phyloP scores from a whole-genome alignment of 2,888 invertebrate species.

The Alsophila aescularia region DNA sequence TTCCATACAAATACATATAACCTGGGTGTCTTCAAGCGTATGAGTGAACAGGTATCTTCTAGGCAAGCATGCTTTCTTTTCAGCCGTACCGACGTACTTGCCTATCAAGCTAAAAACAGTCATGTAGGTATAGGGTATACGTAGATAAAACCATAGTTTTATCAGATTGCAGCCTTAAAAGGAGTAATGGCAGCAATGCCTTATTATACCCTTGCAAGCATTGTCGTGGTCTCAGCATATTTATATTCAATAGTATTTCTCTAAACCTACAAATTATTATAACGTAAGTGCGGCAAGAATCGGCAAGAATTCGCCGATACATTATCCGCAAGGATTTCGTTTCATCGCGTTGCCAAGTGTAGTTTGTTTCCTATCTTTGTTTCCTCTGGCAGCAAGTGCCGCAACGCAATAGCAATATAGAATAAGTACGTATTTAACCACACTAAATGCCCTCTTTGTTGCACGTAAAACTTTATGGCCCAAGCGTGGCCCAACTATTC shows the following conservation, averaged over 20 bases:
- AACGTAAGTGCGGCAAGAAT: constrained; percentile 69
- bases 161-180: too few relatives aligned
- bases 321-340: constrained; percentile 61
- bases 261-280: constrained; percentile 45
- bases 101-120: too few relatives aligned
- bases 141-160: too few relatives aligned
- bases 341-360: constrained; percentile 33
- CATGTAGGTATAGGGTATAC: too few relatives aligned
- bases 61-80: too few relatives aligned
- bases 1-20: too few relatives aligned
- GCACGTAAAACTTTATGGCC: constrained; percentile 26
- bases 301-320: constrained; percentile 68
- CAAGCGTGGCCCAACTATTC: constrained; percentile 9
- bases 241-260: constrained; percentile 12
- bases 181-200: too few relatives aligned
- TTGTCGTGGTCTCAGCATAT: background rate
- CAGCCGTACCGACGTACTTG: too few relatives aligned
- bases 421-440: constrained; percentile 27
- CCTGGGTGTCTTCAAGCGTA: too few relatives aligned
- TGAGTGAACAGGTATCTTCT: too few relatives aligned
- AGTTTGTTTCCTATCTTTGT: constrained; percentile 34
- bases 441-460: constrained; percentile 29
- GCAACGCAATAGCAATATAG: constrained; percentile 14
- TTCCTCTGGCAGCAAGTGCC: constrained; percentile 16
- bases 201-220: too few relatives aligned